phyloP scores from a whole-genome alignment of 1,140 invertebrate species.

The Ips typographus region DNA sequence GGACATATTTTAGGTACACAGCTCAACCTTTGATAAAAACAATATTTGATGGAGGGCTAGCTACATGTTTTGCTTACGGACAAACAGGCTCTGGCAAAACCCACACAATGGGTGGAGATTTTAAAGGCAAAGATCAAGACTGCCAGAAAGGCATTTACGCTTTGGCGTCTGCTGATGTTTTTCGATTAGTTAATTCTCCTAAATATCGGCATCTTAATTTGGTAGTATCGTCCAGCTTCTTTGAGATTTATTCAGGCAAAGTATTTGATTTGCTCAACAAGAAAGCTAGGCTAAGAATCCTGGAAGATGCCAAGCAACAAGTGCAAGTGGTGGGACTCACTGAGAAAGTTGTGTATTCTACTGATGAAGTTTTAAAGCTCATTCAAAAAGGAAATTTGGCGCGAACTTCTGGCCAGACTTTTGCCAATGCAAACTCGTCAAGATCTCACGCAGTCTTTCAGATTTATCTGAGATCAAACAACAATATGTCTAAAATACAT shows the following conservation, averaged over 20 bases:
- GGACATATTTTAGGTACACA: constrained; percentile 62
- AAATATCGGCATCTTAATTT: constrained; percentile 66
- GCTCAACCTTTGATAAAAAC: constrained; percentile 84
- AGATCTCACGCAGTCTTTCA: constrained; percentile 91
- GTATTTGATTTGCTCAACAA: constrained; percentile 95
- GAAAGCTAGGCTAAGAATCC: constrained; percentile 87
- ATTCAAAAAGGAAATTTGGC: constrained; percentile 72
- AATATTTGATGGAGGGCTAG: constrained; percentile 86
- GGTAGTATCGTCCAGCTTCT: constrained; percentile 77
- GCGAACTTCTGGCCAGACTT: constrained; percentile 79
- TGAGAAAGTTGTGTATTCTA: constrained; percentile 70
- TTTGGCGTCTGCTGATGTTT: constrained; percentile 60
- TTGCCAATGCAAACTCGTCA: constrained; percentile 83
- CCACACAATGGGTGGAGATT: constrained; percentile 82
- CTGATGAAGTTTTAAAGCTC: constrained; percentile 77
- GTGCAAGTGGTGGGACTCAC: constrained; percentile 83
- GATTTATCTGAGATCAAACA: constrained; percentile 58
- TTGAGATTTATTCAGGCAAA: constrained; percentile 89
- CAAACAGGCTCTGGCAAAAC: constrained; percentile 87
- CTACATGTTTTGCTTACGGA: constrained; percentile 89
- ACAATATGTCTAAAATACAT: constrained; percentile 55
- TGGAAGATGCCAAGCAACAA: constrained; percentile 79
- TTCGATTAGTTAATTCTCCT: constrained; percentile 56
- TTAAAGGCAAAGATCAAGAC: constrained; percentile 72
- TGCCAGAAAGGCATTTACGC: constrained; percentile 74